Evolutionary conservation across 1,140 invertebrate species (phyloP), one percentile per base, ranked within the genome.

Genomic region (Ostrea denselamellosa): DNA sequence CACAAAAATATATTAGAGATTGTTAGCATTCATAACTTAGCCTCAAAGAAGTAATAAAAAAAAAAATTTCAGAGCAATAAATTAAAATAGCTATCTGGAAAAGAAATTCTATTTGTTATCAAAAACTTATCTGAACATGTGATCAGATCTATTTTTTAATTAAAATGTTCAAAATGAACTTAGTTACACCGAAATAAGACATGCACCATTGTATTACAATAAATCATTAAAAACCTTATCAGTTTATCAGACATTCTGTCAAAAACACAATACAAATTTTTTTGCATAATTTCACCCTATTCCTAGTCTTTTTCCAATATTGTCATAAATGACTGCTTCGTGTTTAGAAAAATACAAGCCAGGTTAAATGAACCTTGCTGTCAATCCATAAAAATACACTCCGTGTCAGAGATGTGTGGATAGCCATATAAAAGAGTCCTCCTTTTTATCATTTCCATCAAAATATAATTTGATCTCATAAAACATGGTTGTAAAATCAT

Each of bases 181-280:
- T 25, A 28, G 68, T 77, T 77, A 77, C 28, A 25, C 22, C 9
- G 25, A 25, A 14, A 8, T 25, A 34, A 28, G 5, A 28, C 68
- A 77, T 19, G 56, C 7, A 19, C 68, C 14, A 77, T 12, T 25
- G 28, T 28, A 77, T 34, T 28, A 77, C 68, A 28, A 77, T 12
- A 77, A 77, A 77, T 77, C 68, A 77, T 77, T 77, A 77, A 77
- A 22, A 77, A 77, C 28, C 68, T 77, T 28, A 77, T 77, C 68
- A 77, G 25, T 7, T 77, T 5, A 77, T 77, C 68, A 77, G 28
- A 34, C 68, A 77, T 77, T 77, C 68, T 34, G 68, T 77, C 68
- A 62, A 62, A 62, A 62, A 62, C 56, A 17, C 14, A 62, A 17
- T 19, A 62, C n/a, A 17, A n/a, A 7, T 62, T 25, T 77, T 77